Conservation (phyloP, 1,140 invertebrate genomes). For the Sminthurides bifidus region DNA sequence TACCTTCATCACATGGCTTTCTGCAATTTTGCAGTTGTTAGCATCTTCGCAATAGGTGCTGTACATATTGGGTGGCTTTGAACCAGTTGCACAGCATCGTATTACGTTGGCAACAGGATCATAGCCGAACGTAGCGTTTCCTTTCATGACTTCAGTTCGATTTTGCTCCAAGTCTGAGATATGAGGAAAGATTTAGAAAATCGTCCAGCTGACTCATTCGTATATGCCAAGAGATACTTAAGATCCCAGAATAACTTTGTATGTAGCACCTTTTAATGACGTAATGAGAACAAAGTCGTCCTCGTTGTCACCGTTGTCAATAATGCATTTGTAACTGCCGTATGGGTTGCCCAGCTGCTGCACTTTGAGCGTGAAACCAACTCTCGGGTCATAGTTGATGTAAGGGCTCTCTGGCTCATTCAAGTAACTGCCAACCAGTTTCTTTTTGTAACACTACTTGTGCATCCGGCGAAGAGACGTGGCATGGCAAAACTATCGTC, state of each 20-base stretch:
- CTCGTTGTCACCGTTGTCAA: background rate
- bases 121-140: constrained; percentile 13
- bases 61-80: constrained; percentile 14
- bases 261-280: background rate
- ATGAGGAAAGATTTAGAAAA: too few species aligned
- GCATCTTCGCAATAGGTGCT: constrained; percentile 22
- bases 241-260: too few species aligned
- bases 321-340: background rate
- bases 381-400: background rate
- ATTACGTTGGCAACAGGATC: constrained; percentile 7
- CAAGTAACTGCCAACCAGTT: background rate
- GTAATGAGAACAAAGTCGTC: background rate
- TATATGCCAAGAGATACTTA: too few species aligned
- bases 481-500: background rate
- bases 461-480: background rate
- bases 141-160: constrained; percentile 3
- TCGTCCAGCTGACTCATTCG: too few species aligned
- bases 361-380: background rate
- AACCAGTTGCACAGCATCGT: constrained; percentile 16
- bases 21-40: constrained; percentile 18
- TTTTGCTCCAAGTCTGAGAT: too few species aligned
- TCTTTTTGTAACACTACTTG: background rate
- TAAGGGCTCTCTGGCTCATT: background rate
- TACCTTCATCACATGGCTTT: constrained; percentile 9
- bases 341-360: background rate